A percentile compares a stretch with the other conserved stretches of the same genome.
phyloP scores from a whole-genome alignment of 2,113 vertebrate species.

The Melanostigma gelatinosum region DNA sequence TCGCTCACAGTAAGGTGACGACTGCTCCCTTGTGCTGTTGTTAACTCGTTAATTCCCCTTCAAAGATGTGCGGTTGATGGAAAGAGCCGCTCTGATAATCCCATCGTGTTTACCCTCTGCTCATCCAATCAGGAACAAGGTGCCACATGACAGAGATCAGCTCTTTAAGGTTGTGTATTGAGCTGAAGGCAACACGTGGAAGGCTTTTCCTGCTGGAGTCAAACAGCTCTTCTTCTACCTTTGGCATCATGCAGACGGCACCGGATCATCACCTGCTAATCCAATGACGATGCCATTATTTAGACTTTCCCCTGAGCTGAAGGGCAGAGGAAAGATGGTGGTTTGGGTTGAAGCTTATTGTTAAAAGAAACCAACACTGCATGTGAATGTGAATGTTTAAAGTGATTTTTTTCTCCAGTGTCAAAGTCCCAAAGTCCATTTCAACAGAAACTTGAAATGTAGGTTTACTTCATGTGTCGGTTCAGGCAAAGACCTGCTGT shows the following conservation, averaged over 20 bases:
- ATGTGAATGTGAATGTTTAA: no score
- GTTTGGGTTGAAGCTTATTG: neutral
- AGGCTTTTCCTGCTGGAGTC: neutral
- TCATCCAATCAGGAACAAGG: constrained; percentile 40
- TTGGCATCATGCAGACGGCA: neutral
- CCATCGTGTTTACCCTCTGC: constrained; percentile 2
- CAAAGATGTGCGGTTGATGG: constrained; percentile 30
- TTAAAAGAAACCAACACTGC: neutral
- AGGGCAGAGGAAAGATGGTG: neutral
- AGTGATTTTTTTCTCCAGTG: no score
- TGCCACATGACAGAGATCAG: constrained; percentile 37
- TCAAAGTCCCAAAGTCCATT: no score
- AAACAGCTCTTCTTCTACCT: no score
- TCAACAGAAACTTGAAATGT: no score
- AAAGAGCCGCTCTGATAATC: neutral
- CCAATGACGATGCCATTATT: neutral
- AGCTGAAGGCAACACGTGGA: constrained; percentile 29
- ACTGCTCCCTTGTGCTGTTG: neutral
- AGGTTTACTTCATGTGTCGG: no score
- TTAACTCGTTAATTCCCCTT: constrained; percentile 46
- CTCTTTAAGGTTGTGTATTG: constrained; percentile 25
- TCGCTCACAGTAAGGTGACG: neutral
- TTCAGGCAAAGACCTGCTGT: no score
- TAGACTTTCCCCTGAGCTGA: neutral
- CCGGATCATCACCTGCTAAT: neutral